Conservation (phyloP, 2,113 vertebrate genomes). For the Lanius collurio region DNA sequence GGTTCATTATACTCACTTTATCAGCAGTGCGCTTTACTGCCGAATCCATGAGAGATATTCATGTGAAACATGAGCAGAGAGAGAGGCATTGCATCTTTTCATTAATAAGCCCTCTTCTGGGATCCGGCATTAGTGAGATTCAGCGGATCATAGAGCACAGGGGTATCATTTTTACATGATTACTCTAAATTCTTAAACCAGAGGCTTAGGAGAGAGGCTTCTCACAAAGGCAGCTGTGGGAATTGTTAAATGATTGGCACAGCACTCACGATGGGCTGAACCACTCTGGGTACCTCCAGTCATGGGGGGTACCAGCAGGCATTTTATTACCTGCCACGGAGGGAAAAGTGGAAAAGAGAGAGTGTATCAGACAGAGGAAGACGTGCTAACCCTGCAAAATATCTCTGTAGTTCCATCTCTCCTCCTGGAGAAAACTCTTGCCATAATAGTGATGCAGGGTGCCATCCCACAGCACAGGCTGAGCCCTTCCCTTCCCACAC, state of each 20-base stretch:
- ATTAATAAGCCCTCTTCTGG: conserved; percentile 87
- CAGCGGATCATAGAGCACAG: conserved; percentile 82
- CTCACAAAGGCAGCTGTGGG: conserved; percentile 84
- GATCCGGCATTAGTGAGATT: conserved; percentile 84
- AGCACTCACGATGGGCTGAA: conserved; percentile 71
- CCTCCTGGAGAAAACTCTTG: background rate
- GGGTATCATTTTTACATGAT: conserved; percentile 91
- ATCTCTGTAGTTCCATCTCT: conserved; percentile 5
- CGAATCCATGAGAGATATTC: conserved; percentile 80
- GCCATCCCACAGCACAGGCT: background rate
- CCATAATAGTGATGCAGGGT: background rate
- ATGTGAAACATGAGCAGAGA: conserved; percentile 80
- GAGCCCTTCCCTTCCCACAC: background rate
- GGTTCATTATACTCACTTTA: conserved; percentile 80
- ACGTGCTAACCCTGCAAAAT: conserved; percentile 2
- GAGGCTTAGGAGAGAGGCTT: conserved; percentile 87
- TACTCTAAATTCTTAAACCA: conserved; percentile 89
- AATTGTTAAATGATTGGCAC: conserved; percentile 90
- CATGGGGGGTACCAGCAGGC: conserved; percentile 54
- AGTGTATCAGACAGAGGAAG: background rate
- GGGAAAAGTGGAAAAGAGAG: background rate
- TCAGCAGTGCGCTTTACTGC: conserved; percentile 81
- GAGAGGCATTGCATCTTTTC: conserved; percentile 79
- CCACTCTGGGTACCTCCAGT: conserved; percentile 66
- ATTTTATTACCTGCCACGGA: conserved; percentile 40